Conservation (phyloP, 2,797 vertebrate genomes). For the Erethizon dorsatum region DNA sequence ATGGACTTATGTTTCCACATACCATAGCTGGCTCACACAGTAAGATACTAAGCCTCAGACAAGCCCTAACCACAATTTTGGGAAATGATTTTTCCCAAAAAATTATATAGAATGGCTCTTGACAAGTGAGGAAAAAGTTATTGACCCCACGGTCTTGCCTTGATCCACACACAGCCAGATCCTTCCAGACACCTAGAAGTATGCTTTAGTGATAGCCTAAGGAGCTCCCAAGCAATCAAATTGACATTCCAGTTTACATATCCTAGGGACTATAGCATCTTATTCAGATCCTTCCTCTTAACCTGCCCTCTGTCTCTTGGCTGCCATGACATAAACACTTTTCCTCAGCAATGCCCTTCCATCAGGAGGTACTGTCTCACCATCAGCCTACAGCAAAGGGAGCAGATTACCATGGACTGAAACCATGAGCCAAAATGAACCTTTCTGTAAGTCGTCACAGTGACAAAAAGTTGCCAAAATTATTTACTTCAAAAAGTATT, state of each 20-base stretch:
- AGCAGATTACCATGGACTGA: not conserved
- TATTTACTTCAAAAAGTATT: not conserved
- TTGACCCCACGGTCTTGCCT: not conserved
- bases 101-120: not conserved
- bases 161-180: not conserved
- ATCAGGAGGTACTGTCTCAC: not conserved
- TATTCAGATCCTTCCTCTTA: not conserved
- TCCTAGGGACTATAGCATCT: not conserved
- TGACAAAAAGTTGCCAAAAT: not conserved
- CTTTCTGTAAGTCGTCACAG: not conserved
- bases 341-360: not conserved
- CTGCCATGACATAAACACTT: too few relatives aligned
- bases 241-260: not conserved
- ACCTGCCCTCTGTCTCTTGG: not conserved
- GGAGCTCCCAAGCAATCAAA: not conserved
- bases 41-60: not conserved
- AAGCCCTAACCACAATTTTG: not conserved
- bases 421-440: not conserved
- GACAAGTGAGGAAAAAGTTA: not conserved
- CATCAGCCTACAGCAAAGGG: not conserved
- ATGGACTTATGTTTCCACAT: not conserved
- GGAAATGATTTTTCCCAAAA: not conserved
- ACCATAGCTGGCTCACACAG: not conserved
- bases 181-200: not conserved
- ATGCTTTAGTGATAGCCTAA: not conserved